Evolutionary conservation across 2,888 invertebrate genomes (phyloP).

Genomic region (Apamea monoglypha): DNA sequence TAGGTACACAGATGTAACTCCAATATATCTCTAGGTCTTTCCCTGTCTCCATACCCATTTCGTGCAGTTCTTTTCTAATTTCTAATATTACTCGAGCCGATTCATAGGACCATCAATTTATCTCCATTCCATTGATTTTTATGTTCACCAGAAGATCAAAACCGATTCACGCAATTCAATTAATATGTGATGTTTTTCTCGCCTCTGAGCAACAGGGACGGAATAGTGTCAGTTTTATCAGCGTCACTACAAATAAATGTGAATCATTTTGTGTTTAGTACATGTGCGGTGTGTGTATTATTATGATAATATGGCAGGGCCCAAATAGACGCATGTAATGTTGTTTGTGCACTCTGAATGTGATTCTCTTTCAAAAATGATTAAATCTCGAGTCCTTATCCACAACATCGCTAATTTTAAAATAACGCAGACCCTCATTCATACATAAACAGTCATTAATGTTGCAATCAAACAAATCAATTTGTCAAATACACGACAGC

Average conservation of each 20-base stretch:
- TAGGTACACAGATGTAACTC: background rate
- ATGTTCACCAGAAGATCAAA: conserved; percentile 25
- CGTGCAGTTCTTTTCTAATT: background rate
- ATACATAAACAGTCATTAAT: conserved; percentile 39
- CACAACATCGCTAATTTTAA: conserved; percentile 2
- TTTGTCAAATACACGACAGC: conserved; percentile 20
- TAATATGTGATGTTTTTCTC: conserved; percentile 30
- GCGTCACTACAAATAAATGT: conserved; percentile 46
- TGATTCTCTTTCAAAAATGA: conserved; percentile 1
- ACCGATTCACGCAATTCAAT: conserved; percentile 24
- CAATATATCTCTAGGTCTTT: background rate
- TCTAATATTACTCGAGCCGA: background rate
- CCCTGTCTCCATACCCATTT: background rate
- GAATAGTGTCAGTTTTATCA: conserved; percentile 43
- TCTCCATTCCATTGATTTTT: conserved; percentile 2
- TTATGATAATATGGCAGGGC: conserved; percentile 15
- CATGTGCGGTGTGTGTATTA: background rate
- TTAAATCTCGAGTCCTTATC: conserved; percentile 8
- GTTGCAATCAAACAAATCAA: conserved; percentile 36
- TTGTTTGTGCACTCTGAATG: conserved; percentile 13
- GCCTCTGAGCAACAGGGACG: conserved; percentile 20
- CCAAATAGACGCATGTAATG: conserved; percentile 40
- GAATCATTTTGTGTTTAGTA: conserved; percentile 33
- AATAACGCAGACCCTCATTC: conserved; percentile 26
- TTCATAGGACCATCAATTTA: background rate